Evolutionary conservation across 2,888 invertebrate genomes (phyloP).

Genomic region (Stegana nigrithorax): DNA sequence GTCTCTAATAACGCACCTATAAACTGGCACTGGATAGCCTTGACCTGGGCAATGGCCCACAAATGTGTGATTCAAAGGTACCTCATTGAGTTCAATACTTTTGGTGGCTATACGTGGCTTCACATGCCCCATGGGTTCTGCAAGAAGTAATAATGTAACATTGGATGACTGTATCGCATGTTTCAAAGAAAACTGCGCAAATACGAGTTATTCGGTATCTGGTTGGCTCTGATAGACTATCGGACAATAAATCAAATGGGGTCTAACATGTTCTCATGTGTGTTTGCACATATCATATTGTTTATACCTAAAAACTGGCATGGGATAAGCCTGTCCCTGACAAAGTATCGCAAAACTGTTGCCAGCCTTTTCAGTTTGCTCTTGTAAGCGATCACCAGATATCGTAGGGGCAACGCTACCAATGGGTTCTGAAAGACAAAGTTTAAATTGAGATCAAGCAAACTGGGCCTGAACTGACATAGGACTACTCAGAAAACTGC

Average conservation of each 20-base stretch:
- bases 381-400: constrained; percentile 72
- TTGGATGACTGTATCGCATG: too few relatives aligned
- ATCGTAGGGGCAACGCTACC: constrained; percentile 77
- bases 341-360: constrained; percentile 76
- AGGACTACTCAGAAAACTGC: too few relatives aligned
- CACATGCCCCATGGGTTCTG: constrained; percentile 65
- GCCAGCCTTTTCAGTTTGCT: constrained; percentile 67
- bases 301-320: constrained; percentile 80
- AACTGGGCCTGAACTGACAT: too few relatives aligned
- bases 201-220: too few relatives aligned
- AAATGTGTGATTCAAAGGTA: constrained; percentile 46
- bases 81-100: constrained; percentile 64
- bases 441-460: not conserved
- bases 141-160: constrained; percentile 16
- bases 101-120: constrained; percentile 64
- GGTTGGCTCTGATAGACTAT: too few relatives aligned
- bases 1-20: constrained; percentile 71
- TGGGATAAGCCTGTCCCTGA: constrained; percentile 81
- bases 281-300: constrained; percentile 24
- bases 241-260: too few relatives aligned
- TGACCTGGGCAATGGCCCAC: constrained; percentile 75
- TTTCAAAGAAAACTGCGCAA: not conserved
- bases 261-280: too few relatives aligned
- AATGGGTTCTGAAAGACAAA: constrained; percentile 72
- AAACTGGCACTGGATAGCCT: constrained; percentile 75